Percentiles rank a stretch among this genome's conserved stretches.
Evolutionary conservation across 2,797 vertebrate species (phyloP).

Genomic region (Myotis daubentonii): DNA sequence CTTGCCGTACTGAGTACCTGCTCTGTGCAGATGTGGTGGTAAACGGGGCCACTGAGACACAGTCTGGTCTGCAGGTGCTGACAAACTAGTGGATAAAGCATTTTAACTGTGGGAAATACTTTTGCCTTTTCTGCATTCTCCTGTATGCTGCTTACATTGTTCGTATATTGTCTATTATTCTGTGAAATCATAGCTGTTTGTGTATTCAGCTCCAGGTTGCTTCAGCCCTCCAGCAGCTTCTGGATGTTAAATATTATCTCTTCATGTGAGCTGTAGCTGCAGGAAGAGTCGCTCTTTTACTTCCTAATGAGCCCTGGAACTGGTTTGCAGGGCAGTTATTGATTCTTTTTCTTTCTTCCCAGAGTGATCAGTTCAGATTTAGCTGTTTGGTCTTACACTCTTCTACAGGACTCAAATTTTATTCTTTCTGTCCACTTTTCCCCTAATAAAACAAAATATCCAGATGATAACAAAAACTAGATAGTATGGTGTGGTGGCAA

Average conservation of each 20-base stretch:
- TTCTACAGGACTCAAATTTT: slow-evolving; percentile 11
- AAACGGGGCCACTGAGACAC: not conserved
- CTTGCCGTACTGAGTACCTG: not conserved
- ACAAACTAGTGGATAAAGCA: not conserved
- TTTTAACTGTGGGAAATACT: not conserved
- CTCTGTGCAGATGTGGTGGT: not conserved
- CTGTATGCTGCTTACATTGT: not conserved
- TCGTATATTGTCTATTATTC: not conserved
- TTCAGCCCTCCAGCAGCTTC: slow-evolving; percentile 61
- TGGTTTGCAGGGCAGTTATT: slow-evolving; percentile 45
- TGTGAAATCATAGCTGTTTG: slow-evolving; percentile 54
- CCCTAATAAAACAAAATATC: slow-evolving; percentile 40
- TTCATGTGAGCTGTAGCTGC: slow-evolving; percentile 34
- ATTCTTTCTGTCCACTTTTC: not conserved
- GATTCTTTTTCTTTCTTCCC: slow-evolving; percentile 31
- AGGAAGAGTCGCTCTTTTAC: slow-evolving; percentile 64
- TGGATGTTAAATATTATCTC: slow-evolving; percentile 75
- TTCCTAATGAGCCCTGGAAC: slow-evolving; percentile 63
- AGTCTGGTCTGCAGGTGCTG: not conserved
- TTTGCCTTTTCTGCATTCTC: not conserved
- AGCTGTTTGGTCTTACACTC: slow-evolving; percentile 16
- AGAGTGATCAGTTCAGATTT: not conserved
- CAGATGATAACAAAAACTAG: slow-evolving; percentile 19
- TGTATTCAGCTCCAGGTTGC: slow-evolving; percentile 36
- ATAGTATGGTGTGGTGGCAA: not conserved